Percentiles rank a stretch among this genome's conserved stretches.
These are phyloP conservation scores for Operophtera brumata DNA, from an alignment of 2,888 invertebrate genomes.

Conservation along the genomic window DNA sequence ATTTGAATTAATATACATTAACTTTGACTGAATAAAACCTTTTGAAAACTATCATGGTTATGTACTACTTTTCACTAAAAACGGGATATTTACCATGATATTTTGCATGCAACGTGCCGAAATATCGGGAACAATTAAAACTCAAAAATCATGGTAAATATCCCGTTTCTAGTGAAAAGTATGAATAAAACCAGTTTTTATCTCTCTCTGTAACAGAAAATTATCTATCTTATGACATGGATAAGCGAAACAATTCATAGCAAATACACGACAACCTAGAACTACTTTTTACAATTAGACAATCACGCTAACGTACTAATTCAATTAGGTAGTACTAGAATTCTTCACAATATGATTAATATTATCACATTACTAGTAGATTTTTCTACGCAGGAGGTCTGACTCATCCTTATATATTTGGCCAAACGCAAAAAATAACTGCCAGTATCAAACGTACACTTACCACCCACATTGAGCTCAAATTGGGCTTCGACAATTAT, in stretches of 20 bases:
- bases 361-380: constrained; percentile 14
- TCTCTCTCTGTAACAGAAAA: not conserved
- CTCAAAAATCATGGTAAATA: no score
- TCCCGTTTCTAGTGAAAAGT: no score
- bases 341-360: not conserved
- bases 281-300: not conserved
- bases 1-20: no score
- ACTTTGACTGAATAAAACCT: no score
- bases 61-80: no score
- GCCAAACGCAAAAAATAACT: constrained; percentile 48
- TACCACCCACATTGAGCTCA: constrained; percentile 64
- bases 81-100: no score
- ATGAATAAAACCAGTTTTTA: not conserved
- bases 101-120: no score
- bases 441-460: constrained; percentile 34
- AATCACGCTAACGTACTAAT: not conserved
- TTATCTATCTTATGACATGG: not conserved
- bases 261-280: not conserved
- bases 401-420: constrained; percentile 59
- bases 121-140: no score
- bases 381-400: constrained; percentile 67
- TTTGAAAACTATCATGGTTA: no score
- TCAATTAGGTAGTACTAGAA: not conserved
- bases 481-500: constrained; percentile 51
- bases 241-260: not conserved